phyloP scores from a whole-genome alignment of 1,140 invertebrate genomes.

The Gonatopus flavifemur region DNA sequence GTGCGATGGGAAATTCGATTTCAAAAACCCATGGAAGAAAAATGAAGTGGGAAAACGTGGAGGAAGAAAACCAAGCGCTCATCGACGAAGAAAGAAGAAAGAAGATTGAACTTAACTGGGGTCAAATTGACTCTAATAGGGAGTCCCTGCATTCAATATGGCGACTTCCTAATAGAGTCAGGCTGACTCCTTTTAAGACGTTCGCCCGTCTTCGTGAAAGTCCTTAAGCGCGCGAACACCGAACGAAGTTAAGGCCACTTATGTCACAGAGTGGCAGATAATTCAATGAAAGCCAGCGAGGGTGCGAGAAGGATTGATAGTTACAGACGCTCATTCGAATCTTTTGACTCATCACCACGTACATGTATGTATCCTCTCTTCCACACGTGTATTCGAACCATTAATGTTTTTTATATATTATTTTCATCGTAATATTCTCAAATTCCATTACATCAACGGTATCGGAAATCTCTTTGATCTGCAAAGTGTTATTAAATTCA shows the following conservation, averaged over 20 bases:
- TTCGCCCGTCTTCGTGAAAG: slow-evolving; percentile 42
- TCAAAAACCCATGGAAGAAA: slow-evolving; percentile 2
- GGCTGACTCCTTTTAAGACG: slow-evolving; percentile 83
- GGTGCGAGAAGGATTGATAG: background rate
- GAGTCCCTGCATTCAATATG: slow-evolving; percentile 80
- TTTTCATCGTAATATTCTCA: too few relatives aligned
- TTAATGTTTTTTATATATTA: too few relatives aligned
- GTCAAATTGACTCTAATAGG: slow-evolving; percentile 97
- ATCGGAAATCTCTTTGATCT: too few relatives aligned
- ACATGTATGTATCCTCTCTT: too few relatives aligned
- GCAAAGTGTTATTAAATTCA: too few relatives aligned
- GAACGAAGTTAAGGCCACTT: slow-evolving; percentile 20
- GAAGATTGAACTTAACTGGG: slow-evolving; percentile 71
- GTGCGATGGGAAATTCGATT: too few relatives aligned
- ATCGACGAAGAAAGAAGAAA: slow-evolving; percentile 37
- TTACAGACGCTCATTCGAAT: too few relatives aligned
- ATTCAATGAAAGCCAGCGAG: slow-evolving; percentile 12
- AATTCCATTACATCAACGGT: too few relatives aligned
- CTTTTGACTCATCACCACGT: too few relatives aligned
- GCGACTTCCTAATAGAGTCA: slow-evolving; percentile 95
- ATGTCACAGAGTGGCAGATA: slow-evolving; percentile 20
- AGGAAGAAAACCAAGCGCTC: slow-evolving; percentile 10
- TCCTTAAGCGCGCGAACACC: slow-evolving; percentile 22
- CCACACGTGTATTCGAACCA: too few relatives aligned
- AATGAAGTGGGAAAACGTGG: slow-evolving; percentile 3